phyloP scores from a whole-genome alignment of 2,113 vertebrate genomes.

The Myrmophylax atrothorax region DNA sequence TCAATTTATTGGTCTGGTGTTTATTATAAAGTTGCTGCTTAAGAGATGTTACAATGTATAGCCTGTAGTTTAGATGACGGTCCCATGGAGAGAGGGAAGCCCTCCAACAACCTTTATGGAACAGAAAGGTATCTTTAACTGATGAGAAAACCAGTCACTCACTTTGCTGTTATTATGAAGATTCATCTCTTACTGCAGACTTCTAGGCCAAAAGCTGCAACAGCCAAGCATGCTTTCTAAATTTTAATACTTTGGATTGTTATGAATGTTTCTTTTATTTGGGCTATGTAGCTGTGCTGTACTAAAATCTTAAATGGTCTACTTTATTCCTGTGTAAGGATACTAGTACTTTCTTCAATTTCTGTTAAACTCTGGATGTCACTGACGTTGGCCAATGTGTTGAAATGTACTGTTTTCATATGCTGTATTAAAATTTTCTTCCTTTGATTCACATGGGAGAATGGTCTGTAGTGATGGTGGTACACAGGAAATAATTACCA shows the following conservation, averaged over 20 bases:
- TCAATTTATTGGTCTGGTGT: rapidly evolving
- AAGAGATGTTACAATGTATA: neutral
- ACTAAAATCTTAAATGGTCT: neutral
- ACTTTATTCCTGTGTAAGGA: neutral
- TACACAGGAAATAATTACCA: neutral
- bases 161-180: neutral
- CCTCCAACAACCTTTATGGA: neutral
- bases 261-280: neutral
- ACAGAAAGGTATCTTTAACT: neutral
- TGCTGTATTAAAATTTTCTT: neutral
- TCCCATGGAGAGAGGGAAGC: neutral
- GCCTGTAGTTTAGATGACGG: neutral
- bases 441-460: neutral
- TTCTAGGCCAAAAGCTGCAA: neutral
- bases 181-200: neutral
- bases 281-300: neutral
- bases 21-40: neutral
- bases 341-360: neutral
- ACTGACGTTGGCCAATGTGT: neutral
- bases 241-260: neutral
- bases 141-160: neutral
- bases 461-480: neutral
- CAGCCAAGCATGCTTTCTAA: neutral
- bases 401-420: neutral
- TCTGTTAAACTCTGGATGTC: neutral